Evolutionary conservation across 2,888 invertebrate genomes (phyloP).

Genomic region (Leucoma salicis): DNA sequence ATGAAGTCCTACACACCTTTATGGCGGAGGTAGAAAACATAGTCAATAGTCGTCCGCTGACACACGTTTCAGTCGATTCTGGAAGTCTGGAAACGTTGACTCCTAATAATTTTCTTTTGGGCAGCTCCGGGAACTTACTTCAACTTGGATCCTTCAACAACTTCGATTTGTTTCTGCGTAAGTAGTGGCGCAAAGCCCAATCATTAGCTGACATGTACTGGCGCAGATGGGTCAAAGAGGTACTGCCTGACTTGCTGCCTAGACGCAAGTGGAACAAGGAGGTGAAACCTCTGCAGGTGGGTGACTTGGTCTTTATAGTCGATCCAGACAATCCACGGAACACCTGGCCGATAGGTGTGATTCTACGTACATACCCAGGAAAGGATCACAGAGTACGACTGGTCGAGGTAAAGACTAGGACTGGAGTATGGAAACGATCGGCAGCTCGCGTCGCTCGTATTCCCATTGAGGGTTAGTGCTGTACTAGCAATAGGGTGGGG

Average conservation of each 20-base stretch:
- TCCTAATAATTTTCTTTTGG: not conserved
- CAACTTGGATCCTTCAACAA: not conserved
- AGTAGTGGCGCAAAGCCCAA: conserved; percentile 1
- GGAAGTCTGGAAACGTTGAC: not conserved
- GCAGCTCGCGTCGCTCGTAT: no score
- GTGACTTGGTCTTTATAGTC: no score
- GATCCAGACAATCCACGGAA: no score
- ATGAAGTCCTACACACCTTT: not conserved
- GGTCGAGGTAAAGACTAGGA: no score
- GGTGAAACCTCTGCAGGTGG: no score
- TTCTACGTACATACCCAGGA: no score
- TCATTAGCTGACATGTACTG: conserved; percentile 1
- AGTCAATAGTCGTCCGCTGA: not conserved
- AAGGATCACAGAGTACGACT: no score
- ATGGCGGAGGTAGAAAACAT: not conserved
- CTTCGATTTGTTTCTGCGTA: not conserved
- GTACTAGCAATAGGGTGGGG: no score
- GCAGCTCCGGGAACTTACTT: no score
- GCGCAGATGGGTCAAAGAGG: conserved; percentile 1
- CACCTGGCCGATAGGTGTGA: no score
- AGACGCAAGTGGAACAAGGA: conserved; percentile 1
- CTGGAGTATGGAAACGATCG: no score
- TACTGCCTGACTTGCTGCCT: not conserved
- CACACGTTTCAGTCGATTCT: not conserved
- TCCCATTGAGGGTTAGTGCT: no score